These are phyloP conservation scores for Eurois occulta DNA, from an alignment of 2,888 invertebrate genomes.

Conservation along the genomic window DNA sequence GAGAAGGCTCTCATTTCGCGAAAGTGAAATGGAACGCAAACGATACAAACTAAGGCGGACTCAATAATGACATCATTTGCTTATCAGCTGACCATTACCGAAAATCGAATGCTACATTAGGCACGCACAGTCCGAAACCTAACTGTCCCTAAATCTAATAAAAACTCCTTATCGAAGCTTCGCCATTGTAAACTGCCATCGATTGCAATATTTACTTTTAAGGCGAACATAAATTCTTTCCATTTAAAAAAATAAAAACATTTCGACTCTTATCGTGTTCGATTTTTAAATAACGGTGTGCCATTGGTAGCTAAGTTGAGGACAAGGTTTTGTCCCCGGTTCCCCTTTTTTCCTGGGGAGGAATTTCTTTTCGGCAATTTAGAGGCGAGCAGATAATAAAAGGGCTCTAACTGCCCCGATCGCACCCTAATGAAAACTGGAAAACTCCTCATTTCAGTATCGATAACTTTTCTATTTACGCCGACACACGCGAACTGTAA, in stretches of 20 bases:
- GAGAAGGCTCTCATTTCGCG: conserved; percentile 59
- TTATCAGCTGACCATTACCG: conserved; percentile 91
- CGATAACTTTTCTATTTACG: conserved; percentile 83
- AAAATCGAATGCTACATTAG: conserved; percentile 89
- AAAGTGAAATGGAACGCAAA: conserved; percentile 78
- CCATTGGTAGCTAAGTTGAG: conserved; percentile 87
- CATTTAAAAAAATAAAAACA: conserved; percentile 90
- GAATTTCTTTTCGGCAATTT: conserved; percentile 90
- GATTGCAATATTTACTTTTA: conserved; percentile 87
- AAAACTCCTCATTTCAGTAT: conserved; percentile 87
- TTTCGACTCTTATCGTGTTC: conserved; percentile 89
- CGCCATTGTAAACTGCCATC: conserved; percentile 85
- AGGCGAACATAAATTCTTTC: conserved; percentile 87
- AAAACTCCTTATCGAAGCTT: conserved; percentile 87
- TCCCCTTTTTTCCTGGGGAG: conserved; percentile 86
- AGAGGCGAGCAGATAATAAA: conserved; percentile 90
- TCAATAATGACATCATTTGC: conserved; percentile 89
- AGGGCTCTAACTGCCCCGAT: conserved; percentile 90
- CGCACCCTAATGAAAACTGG: conserved; percentile 90
- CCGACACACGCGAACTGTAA: conserved; percentile 73
- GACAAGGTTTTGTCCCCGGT: conserved; percentile 87
- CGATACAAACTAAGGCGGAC: conserved; percentile 85
- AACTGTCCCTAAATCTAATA: conserved; percentile 84
- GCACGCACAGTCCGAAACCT: conserved; percentile 86
- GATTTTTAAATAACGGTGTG: conserved; percentile 90